Evolutionary conservation across 2,113 vertebrate species (phyloP).

Genomic region (Upupa epops): DNA sequence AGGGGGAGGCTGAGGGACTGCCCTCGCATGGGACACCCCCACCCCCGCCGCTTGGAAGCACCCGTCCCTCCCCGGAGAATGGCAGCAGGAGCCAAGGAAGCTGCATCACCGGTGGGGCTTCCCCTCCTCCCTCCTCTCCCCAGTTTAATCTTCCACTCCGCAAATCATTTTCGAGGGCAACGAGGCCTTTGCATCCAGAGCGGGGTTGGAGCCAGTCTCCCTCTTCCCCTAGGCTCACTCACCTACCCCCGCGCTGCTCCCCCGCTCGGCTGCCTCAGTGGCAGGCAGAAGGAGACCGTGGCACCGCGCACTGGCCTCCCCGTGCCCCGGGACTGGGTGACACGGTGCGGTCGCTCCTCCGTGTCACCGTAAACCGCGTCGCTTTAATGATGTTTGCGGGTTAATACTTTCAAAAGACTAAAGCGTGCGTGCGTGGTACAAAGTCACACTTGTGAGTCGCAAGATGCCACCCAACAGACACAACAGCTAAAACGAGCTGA

Average conservation of each 20-base stretch:
- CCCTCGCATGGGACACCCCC: no score
- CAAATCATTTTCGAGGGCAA: not conserved
- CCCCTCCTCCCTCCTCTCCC: not conserved
- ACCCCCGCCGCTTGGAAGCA: not conserved
- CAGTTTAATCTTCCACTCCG: not conserved
- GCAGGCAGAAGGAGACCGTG: not conserved
- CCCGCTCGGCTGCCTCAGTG: not conserved
- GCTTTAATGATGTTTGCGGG: not conserved
- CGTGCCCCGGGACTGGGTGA: not conserved
- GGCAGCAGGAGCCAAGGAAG: not conserved
- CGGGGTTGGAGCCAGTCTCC: not conserved
- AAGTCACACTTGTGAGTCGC: not conserved
- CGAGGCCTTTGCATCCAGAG: not conserved
- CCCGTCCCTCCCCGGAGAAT: not conserved
- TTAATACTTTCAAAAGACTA: not conserved
- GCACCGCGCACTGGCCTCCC: not conserved
- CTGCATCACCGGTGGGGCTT: not conserved
- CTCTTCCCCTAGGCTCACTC: no score
- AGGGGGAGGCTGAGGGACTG: not conserved
- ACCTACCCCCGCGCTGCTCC: not conserved
- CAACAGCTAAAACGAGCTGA: conserved; percentile 38
- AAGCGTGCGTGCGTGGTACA: not conserved
- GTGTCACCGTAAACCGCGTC: not conserved
- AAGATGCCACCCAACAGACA: conserved; percentile 40
- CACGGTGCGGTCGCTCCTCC: not conserved